Conservation (phyloP, 92 coral and sea anemone genomes). For the Isaurus tuberculatus region DNA sequence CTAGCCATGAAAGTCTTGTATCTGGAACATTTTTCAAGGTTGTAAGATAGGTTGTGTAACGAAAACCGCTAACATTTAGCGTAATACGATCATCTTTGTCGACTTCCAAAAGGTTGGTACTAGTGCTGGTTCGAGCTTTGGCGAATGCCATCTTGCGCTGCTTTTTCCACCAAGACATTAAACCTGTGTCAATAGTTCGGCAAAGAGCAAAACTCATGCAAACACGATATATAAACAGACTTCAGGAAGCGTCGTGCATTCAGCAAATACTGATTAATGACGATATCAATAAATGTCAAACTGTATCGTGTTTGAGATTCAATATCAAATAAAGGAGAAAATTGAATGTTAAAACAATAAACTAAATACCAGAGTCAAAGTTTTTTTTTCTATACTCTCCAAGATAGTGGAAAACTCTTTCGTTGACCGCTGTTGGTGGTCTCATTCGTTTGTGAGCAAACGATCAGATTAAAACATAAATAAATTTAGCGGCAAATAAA, state of each 20-base stretch:
- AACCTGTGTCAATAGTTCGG: not conserved
- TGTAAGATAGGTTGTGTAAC: conserved; percentile 83
- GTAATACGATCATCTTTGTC: conserved; percentile 78
- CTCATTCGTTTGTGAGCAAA: not conserved
- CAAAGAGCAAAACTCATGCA: conserved; percentile 20
- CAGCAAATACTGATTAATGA: conserved; percentile 7
- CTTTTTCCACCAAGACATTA: conserved; percentile 32
- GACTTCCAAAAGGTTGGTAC: conserved; percentile 60
- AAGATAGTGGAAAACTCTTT: not conserved
- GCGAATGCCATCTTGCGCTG: conserved; percentile 20
- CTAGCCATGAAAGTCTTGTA: conserved; percentile 96
- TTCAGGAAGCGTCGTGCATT: conserved; percentile 4
- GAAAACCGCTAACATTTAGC: conserved; percentile 90
- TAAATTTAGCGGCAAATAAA: conserved; percentile 4
- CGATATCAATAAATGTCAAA: conserved; percentile 19
- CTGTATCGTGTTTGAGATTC: conserved; percentile 33
- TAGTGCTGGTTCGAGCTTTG: not conserved
- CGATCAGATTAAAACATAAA: not conserved
- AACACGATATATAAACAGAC: conserved; percentile 4
- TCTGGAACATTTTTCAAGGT: conserved; percentile 87
- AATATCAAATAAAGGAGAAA: not conserved
- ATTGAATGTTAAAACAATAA: not conserved
- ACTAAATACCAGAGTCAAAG: not conserved
- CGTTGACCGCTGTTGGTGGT: conserved; percentile 21
- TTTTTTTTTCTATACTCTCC: not conserved